A percentile compares a stretch with the other conserved stretches of the same genome.
Conservation (phyloP, 2,113 vertebrate species). For the Pithys albifrons region DNA sequence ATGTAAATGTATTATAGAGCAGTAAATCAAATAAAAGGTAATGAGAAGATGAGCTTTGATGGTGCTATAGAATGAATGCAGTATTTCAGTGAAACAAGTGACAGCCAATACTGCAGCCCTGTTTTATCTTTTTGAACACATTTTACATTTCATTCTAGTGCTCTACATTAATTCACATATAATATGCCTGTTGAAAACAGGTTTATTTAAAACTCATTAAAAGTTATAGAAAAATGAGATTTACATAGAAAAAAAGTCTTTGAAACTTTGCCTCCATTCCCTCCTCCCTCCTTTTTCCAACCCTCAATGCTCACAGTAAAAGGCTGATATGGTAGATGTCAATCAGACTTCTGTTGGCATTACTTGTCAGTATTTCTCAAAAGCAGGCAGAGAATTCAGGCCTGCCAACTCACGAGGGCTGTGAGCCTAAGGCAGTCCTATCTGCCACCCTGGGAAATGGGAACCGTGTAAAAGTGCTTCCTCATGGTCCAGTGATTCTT, state of each 20-base stretch:
- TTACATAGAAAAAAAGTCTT: neutral
- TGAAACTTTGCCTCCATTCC: neutral
- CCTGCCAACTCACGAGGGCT: neutral
- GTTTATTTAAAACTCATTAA: conserved; percentile 42
- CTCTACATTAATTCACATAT: conserved; percentile 22
- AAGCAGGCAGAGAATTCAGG: neutral
- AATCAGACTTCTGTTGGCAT: neutral
- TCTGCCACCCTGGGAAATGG: neutral
- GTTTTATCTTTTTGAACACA: conserved; percentile 55
- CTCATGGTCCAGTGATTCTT: neutral
- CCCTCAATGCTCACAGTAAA: neutral
- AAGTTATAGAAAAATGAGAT: conserved; percentile 7
- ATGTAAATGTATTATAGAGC: conserved; percentile 22
- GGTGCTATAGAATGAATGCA: neutral
- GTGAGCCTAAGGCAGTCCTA: neutral
- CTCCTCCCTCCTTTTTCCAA: neutral
- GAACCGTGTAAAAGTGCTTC: neutral
- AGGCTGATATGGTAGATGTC: neutral
- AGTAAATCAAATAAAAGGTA: conserved; percentile 41
- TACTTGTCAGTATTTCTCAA: neutral
- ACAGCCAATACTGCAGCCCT: neutral
- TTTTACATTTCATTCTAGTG: conserved; percentile 42
- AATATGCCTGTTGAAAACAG: conserved; percentile 2
- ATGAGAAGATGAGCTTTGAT: conserved; percentile 30
- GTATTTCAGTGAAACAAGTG: conserved; percentile 18